A percentile compares a stretch with the other conserved stretches of the same genome.
These are phyloP conservation scores for Entomobrya proxima DNA, from an alignment of 2,888 invertebrate species.

Conservation along the genomic window DNA sequence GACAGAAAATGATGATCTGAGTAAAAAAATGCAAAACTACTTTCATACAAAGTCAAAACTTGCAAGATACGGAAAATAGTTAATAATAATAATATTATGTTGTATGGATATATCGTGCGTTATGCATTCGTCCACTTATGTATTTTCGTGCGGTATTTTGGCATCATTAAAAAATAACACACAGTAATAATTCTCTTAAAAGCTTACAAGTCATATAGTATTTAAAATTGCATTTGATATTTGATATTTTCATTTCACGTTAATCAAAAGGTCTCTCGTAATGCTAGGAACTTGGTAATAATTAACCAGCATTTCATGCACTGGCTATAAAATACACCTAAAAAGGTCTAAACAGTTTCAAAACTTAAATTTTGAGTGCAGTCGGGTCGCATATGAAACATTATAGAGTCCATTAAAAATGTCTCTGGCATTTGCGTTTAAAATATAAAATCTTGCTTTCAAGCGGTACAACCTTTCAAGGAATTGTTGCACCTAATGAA, in stretches of 20 bases:
- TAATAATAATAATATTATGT: neutral
- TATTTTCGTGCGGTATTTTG: neutral
- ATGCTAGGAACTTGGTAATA: neutral
- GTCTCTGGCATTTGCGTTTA: neutral
- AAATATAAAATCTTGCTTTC: neutral
- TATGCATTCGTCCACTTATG: neutral
- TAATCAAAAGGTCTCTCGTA: neutral
- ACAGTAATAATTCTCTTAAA: slow-evolving; percentile 24
- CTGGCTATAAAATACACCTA: too few relatives aligned
- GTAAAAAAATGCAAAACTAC: neutral
- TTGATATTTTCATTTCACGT: neutral
- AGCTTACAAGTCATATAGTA: neutral
- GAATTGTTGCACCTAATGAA: slow-evolving; percentile 5
- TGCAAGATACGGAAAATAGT: neutral
- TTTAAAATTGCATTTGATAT: neutral
- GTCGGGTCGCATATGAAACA: neutral
- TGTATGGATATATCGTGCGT: too few relatives aligned
- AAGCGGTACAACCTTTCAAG: neutral
- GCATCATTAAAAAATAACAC: slow-evolving; percentile 29
- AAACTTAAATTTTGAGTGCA: neutral
- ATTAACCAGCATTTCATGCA: neutral
- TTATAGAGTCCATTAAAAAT: neutral
- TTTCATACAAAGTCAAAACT: neutral
- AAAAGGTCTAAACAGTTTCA: too few relatives aligned
- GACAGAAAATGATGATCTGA: slow-evolving; percentile 6